phyloP scores from a whole-genome alignment of 2,888 invertebrate species.

The Aromia moschata region DNA sequence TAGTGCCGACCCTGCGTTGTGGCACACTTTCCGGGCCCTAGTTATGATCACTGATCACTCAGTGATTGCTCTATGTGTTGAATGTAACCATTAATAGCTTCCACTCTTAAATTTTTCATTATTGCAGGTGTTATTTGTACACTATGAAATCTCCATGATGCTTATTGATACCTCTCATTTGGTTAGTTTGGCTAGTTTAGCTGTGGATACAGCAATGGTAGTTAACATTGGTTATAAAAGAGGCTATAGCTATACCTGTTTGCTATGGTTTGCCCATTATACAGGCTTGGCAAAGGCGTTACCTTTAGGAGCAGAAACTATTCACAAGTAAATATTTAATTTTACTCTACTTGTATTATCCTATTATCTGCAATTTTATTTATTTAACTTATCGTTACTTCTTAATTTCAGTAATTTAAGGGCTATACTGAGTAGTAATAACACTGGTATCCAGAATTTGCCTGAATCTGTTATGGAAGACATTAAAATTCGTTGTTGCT shows the following conservation, averaged over 20 bases:
- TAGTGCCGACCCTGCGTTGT: no score
- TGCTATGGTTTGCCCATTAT: constrained; percentile 89
- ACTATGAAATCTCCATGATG: constrained; percentile 81
- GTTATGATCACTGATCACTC: no score
- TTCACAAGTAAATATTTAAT: constrained; percentile 67
- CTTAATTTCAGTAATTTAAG: constrained; percentile 56
- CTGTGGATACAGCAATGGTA: constrained; percentile 82
- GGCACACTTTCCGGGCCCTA: no score
- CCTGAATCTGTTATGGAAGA: constrained; percentile 75
- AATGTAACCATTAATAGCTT: constrained; percentile 7
- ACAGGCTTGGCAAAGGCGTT: constrained; percentile 84
- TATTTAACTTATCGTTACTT: no score
- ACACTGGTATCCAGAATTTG: constrained; percentile 64
- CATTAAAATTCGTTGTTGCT: constrained; percentile 86
- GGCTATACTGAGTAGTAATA: constrained; percentile 61
- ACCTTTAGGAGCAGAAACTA: constrained; percentile 78
- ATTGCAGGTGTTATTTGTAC: constrained; percentile 73
- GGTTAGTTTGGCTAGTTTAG: constrained; percentile 84
- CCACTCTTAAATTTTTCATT: constrained; percentile 19
- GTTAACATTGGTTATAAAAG: constrained; percentile 88
- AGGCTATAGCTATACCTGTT: constrained; percentile 83
- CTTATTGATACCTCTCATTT: constrained; percentile 83
- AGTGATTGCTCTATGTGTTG: no score
- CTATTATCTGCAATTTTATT: constrained; percentile 15
- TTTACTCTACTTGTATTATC: neutral